Evolutionary conservation across 2,888 invertebrate genomes (phyloP).

Genomic region (Junonia oenone): DNA sequence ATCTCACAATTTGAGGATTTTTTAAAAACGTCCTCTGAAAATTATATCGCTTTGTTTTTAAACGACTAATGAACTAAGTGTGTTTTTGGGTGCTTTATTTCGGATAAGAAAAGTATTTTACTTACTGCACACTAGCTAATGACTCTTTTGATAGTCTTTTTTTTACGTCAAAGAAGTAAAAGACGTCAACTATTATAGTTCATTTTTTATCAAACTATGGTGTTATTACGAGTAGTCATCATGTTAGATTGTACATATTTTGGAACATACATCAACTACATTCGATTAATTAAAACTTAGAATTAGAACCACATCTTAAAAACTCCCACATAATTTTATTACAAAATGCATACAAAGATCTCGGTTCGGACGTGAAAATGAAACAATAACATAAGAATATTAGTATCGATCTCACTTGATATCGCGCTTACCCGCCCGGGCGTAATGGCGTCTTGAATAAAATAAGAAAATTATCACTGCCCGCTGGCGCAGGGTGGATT

Average conservation of each 20-base stretch:
- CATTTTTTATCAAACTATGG: too few relatives aligned
- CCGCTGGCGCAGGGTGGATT: conserved; percentile 65
- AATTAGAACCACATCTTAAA: too few relatives aligned
- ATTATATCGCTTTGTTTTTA: not conserved
- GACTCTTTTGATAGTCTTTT: too few relatives aligned
- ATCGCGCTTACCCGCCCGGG: conserved; percentile 15
- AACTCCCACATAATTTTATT: too few relatives aligned
- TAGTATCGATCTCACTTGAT: conserved; percentile 16
- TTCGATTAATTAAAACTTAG: too few relatives aligned
- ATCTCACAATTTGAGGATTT: conserved; percentile 10
- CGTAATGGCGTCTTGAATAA: conserved; percentile 38
- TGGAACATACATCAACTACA: too few relatives aligned
- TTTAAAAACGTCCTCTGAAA: not conserved
- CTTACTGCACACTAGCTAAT: too few relatives aligned
- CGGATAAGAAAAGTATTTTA: not conserved
- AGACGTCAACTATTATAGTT: too few relatives aligned
- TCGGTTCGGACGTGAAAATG: not conserved
- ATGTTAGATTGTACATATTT: too few relatives aligned
- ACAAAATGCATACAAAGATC: not conserved
- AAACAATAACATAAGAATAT: conserved; percentile 12
- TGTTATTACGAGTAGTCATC: too few relatives aligned
- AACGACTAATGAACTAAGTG: not conserved
- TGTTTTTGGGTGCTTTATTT: not conserved
- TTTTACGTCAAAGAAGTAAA: too few relatives aligned
- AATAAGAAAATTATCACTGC: conserved; percentile 78